phyloP scores from a whole-genome alignment of 2,113 vertebrate genomes.

The Steatornis caripensis region DNA sequence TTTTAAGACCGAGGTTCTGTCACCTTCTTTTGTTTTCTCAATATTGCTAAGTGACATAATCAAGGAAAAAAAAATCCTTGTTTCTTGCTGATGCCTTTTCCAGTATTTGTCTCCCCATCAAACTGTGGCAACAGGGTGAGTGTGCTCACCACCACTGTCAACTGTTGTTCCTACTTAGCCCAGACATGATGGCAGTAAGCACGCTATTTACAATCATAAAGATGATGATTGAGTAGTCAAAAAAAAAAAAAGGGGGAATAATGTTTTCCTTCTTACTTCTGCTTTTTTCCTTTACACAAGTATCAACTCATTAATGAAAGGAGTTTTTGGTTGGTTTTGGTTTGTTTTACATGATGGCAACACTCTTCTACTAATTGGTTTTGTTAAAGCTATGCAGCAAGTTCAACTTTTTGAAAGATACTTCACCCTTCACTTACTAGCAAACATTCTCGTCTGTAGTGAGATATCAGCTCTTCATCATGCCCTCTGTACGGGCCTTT shows the following conservation, averaged over 20 bases:
- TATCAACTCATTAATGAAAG: neutral
- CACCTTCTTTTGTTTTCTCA: neutral
- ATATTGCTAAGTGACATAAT: neutral
- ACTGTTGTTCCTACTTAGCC: neutral
- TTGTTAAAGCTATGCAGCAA: neutral
- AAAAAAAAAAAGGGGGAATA: neutral
- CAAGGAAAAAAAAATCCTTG: neutral
- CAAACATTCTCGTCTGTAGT: constrained; percentile 93
- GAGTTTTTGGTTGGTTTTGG: neutral
- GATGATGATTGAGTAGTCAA: neutral
- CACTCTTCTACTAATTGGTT: neutral
- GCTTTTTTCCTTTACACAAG: neutral
- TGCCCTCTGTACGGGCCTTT: constrained; percentile 91
- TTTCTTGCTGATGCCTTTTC: neutral
- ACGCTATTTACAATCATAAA: neutral
- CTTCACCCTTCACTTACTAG: constrained; percentile 81
- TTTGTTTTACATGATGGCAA: neutral
- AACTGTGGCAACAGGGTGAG: neutral
- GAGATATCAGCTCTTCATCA: constrained; percentile 84
- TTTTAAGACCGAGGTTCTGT: neutral
- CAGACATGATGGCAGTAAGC: neutral
- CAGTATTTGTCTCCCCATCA: accelerated
- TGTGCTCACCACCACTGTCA: neutral
- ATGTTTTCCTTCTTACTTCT: neutral
- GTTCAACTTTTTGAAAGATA: neutral